Evolutionary conservation across 2,113 vertebrate species (phyloP).

Genomic region (Myotis brandtii): DNA sequence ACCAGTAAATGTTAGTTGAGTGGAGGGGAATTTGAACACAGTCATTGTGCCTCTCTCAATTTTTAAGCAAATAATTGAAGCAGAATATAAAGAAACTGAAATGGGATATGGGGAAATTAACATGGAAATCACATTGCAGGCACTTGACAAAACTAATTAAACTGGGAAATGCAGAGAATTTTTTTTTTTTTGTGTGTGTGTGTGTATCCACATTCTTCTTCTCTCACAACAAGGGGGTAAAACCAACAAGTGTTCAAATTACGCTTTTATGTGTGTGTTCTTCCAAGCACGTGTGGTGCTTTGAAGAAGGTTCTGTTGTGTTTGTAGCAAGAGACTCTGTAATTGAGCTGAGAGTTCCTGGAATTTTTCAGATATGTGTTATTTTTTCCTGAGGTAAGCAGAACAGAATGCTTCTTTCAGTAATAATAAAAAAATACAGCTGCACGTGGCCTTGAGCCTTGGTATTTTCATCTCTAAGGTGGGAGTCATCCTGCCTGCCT

Average conservation of each 20-base stretch:
- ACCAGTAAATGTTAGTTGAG: slow-evolving; percentile 69
- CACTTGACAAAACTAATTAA: slow-evolving; percentile 81
- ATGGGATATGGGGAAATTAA: slow-evolving; percentile 73
- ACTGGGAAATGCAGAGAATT: slow-evolving; percentile 41
- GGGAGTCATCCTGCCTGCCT: not conserved
- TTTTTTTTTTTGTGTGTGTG: too few species aligned
- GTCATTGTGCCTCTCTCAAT: slow-evolving; percentile 71
- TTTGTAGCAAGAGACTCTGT: slow-evolving; percentile 52
- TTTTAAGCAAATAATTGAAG: slow-evolving; percentile 83
- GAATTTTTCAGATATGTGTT: slow-evolving; percentile 52
- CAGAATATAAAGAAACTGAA: slow-evolving; percentile 78
- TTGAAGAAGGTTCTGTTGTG: slow-evolving; percentile 57
- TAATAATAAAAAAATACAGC: slow-evolving; percentile 17
- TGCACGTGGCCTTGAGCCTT: not conserved
- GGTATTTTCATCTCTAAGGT: slow-evolving; percentile 21
- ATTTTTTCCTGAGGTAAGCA: slow-evolving; percentile 5
- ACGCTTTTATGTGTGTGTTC: slow-evolving; percentile 27
- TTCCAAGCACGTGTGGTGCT: slow-evolving; percentile 47
- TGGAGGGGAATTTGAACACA: slow-evolving; percentile 73
- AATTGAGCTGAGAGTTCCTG: slow-evolving; percentile 71
- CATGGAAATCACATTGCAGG: slow-evolving; percentile 75
- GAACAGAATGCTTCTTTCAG: not conserved
- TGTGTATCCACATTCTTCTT: slow-evolving; percentile 68
- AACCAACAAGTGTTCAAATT: slow-evolving; percentile 48
- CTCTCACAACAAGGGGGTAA: slow-evolving; percentile 75